Base-by-base conservation (phyloP, 2,888 invertebrate genomes). In the Microplitis manilae region DNA sequence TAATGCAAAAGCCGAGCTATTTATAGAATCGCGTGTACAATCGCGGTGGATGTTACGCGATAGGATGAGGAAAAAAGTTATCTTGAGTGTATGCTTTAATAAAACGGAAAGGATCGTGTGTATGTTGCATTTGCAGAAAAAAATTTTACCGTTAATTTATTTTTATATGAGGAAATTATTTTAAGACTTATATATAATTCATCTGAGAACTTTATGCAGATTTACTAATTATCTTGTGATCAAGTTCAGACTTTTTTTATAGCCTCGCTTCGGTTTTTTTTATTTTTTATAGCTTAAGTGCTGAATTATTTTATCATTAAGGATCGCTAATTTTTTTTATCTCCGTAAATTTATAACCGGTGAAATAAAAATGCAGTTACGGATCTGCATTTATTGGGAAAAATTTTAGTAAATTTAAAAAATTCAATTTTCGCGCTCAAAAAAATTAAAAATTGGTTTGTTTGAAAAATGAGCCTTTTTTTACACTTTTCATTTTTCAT, bases 11-110 rank as follows among this genome's bases (percentile, higher is more conserved):
- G 15, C 59, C 17, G 30, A 71, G 68, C 68, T 76, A 76, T 76
- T 76, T 76, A 76, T 77, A 77, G 73, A 77, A 77, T 77, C 68
- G 77, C 77, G 73, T 77, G 77, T 73, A 64, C 62, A 72, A 77
- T 77, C 69, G 62, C 61, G 73, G 68, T 73, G 68, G 50, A 77
- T 13, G 73, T 77, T 77, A 77, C 77, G 73, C 68, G 77, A 77
- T 77, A 77, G 62, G 68, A 62, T 73, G 68, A 75, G 68, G 61
- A 15, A 77, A 68, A 77, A 8, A 50, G 8, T 13, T 50, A 68
- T 73, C 73, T 64, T 62, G 15, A 13, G 50, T 50, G 13, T 50
- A 13, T 50, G 50, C 50, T 50, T 50, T 50, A 13, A 50, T 50
- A 50, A 50, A 13, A 13, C 50, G 50, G 8, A 8, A 13, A 50